Evolutionary conservation across 2,113 vertebrate genomes (phyloP), one percentile per base, ranked within the genome.

Genomic region (Tauraco erythrolophus): DNA sequence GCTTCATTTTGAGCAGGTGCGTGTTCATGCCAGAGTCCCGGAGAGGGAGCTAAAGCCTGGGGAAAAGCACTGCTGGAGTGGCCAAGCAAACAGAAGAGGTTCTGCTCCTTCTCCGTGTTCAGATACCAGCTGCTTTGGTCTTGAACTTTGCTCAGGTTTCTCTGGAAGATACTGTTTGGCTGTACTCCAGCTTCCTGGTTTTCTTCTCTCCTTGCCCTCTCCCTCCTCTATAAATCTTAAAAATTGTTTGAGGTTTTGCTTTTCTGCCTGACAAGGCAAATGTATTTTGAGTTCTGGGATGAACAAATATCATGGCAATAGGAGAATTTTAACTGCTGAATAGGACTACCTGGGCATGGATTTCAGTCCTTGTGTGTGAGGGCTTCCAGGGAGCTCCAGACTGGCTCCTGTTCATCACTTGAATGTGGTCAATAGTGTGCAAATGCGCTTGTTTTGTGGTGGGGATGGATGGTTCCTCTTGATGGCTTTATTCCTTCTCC

Each of bases 381-480:
- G 56, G 18, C 78, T 64, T 39, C 37, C 50, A 22, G 1, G 75
- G 69, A 65, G 43, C 80, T 81, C 37, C 31, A 21, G 60, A 2
- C 69, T 25, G 39, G 71, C 75, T 81, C 75, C 43, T 6, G 39
- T 1, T n/a, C 48, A 6, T 19, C 80, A 2, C 50, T 10, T 6
- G 39, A 7, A 9, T 19, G 2, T 5, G 51, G 64, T 41, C 68
- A 41, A 1, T 3, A 2, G 3, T 1, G 11, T 75, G 69, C 19
- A 17, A 37, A 51, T 2, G 0, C 2, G 14, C 11, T 27, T 10
- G 2, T 6, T 3, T 6, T 0, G 48, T 39, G 61, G 7, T 30
- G 71, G 19, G 14, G 54, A 2, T 5, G 43, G 70, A 6, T 7
- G 39, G 17, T 27, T 41, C 77, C 19, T n/a, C 46, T 6, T 31